Base-by-base conservation (phyloP, 2,888 invertebrate genomes). In the Acronicta aceris region DNA sequence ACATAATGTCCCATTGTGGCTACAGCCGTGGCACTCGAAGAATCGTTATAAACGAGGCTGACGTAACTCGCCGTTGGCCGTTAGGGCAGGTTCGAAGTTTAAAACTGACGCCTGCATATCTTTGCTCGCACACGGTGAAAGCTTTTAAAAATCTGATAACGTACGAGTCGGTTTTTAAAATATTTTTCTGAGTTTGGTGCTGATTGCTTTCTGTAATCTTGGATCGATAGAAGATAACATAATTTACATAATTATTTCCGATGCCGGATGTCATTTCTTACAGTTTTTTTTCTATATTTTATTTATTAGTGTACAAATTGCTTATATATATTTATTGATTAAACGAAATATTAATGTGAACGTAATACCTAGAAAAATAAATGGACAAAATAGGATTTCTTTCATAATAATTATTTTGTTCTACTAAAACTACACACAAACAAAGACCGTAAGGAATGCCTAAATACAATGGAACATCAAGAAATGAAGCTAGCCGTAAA, bases 31-130 rank as follows among this genome's bases (percentile, higher is more conserved):
- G 25, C 21, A 54, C 25, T 15, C 5, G 15, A 12, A 17, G 4
- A 58, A 9, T 58, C 45, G 50, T 30, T 49, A 43, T 49, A 59
- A 54, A 65, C 51, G 49, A 38, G 49, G 59, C 36, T 67, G 67
- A 75, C 76, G 75, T 74, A 75, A 74, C 59, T 49, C 43, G 75
- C 54, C 65, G 60, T 59, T 62, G 76, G 72, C 76, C 74, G 76
- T 76, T 72, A 65, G 55, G 72, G 65, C 76, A 66, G 65, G 74
- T 74, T 76, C 65, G 59, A 66, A 73, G 69, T 73, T 76, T 73
- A 55, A 76, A 73, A 61, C 51, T 56, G 63, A 76, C 58, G 68
- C 55, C 64, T 62, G 62, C 51, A 65, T 62, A 51, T 47, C 38
- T 51, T 48, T 47, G 62, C 60, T 56, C n/a, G n/a, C 64, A 59